phyloP scores from a whole-genome alignment of 2,888 invertebrate genomes.

The Helobdella robusta region DNA sequence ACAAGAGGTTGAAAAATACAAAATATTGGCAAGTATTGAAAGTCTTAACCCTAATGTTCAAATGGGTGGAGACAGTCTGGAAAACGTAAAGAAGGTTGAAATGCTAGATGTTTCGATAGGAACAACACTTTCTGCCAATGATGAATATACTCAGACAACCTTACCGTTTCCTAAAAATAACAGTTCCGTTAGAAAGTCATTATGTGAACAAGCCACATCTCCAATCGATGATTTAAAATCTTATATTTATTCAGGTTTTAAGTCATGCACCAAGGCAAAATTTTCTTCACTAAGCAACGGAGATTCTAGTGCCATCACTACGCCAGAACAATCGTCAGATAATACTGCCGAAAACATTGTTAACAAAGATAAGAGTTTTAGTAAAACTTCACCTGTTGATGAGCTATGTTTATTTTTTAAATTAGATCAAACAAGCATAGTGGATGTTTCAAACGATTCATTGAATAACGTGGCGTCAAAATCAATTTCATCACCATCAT shows the following conservation, averaged over 20 bases:
- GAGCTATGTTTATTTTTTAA: too few species aligned
- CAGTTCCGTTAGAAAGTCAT: background rate
- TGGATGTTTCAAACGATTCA: too few species aligned
- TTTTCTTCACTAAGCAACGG: too few species aligned
- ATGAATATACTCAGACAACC: constrained; percentile 3
- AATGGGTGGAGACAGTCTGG: constrained; percentile 6
- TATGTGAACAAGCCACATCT: constrained; percentile 21
- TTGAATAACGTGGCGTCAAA: too few species aligned
- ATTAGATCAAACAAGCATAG: too few species aligned
- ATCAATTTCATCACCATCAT: background rate
- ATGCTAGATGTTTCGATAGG: background rate
- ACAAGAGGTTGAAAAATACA: constrained; percentile 56
- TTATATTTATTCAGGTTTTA: constrained; percentile 7
- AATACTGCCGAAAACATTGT: too few species aligned
- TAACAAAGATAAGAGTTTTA: too few species aligned
- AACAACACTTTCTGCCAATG: background rate
- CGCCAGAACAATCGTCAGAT: too few species aligned
- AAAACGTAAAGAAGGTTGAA: background rate
- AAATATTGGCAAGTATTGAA: constrained; percentile 56
- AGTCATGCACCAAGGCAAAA: too few species aligned
- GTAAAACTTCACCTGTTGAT: too few species aligned
- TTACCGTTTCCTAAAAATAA: background rate
- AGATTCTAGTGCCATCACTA: too few species aligned
- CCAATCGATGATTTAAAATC: constrained; percentile 23
- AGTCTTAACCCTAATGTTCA: constrained; percentile 54